Evolutionary conservation across 23 tunicate genomes (phyloP).

Genomic region (Ciona savignyi): DNA sequence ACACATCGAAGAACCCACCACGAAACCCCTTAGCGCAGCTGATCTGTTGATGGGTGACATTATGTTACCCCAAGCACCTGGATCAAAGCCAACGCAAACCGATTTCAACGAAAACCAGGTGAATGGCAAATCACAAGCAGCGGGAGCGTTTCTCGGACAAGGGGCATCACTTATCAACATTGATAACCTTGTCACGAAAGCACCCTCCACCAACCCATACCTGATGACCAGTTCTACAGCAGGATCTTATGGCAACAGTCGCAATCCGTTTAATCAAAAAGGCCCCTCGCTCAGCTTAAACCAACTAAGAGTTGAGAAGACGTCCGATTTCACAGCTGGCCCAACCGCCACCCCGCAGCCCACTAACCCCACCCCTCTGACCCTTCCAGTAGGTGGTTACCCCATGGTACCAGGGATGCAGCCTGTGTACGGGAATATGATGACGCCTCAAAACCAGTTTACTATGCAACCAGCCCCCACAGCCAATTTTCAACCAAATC

Average conservation of each 20-base stretch:
- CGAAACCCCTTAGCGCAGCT: neutral
- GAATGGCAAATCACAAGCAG: neutral
- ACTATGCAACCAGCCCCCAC: neutral
- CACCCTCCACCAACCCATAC: slow-evolving; percentile 30
- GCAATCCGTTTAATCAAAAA: slow-evolving; percentile 67
- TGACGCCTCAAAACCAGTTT: neutral
- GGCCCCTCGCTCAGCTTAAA: slow-evolving; percentile 61
- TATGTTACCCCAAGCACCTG: neutral
- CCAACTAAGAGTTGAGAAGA: slow-evolving; percentile 32
- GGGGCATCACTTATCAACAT: slow-evolving; percentile 59
- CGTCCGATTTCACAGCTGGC: neutral
- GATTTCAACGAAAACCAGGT: slow-evolving; percentile 17
- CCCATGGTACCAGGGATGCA: neutral
- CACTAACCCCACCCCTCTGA: neutral
- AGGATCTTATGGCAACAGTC: slow-evolving; percentile 20
- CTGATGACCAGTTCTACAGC: slow-evolving; percentile 1
- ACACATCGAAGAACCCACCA: slow-evolving; percentile 2
- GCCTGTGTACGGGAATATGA: neutral
- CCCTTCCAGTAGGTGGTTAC: neutral
- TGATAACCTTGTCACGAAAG: slow-evolving; percentile 42
- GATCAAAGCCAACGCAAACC: neutral
- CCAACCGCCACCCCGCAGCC: neutral
- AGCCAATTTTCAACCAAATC: neutral
- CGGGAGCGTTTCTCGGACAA: slow-evolving; percentile 53
- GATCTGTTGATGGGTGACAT: neutral